phyloP scores from a whole-genome alignment of 2,888 invertebrate genomes.

The Clepsis dumicolana region DNA sequence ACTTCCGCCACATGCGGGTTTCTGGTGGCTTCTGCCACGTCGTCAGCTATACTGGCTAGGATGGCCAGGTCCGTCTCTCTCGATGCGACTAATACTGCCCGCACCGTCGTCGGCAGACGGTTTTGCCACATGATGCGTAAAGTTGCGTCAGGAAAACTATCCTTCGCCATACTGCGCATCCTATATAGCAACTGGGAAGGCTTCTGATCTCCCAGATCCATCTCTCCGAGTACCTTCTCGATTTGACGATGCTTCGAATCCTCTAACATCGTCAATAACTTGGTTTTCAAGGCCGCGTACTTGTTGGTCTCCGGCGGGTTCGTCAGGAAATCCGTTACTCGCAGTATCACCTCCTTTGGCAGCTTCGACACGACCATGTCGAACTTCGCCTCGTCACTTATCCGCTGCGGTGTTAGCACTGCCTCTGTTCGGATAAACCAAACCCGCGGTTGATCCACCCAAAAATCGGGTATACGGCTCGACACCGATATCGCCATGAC shows the following conservation, averaged over 20 bases:
- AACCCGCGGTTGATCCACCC: background rate
- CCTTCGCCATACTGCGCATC: conserved; percentile 26
- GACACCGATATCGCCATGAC: too few species aligned
- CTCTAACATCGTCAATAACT: conserved; percentile 28
- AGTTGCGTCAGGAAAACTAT: conserved; percentile 6
- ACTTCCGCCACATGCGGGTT: conserved; percentile 5
- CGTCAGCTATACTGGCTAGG: conserved; percentile 29
- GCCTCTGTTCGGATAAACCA: conserved; percentile 19
- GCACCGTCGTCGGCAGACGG: conserved; percentile 17
- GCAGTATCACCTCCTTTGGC: conserved; percentile 7
- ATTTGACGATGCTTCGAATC: conserved; percentile 27
- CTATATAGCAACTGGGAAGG: conserved; percentile 24
- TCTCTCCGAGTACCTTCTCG: conserved; percentile 27
- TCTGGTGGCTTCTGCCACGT: conserved; percentile 15
- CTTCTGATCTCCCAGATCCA: conserved; percentile 35
- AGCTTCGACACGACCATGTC: conserved; percentile 23
- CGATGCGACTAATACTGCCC: conserved; percentile 23
- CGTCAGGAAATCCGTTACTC: conserved; percentile 28
- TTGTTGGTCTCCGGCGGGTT: conserved; percentile 10
- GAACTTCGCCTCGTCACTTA: background rate
- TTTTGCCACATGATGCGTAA: conserved; percentile 22
- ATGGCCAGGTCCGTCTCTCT: conserved; percentile 10
- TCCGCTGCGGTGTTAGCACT: conserved; percentile 1
- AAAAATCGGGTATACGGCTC: too few species aligned
- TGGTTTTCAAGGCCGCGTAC: conserved; percentile 19